Base-by-base conservation (phyloP, 2,888 invertebrate species). In the Drosophila neonasuta region DNA sequence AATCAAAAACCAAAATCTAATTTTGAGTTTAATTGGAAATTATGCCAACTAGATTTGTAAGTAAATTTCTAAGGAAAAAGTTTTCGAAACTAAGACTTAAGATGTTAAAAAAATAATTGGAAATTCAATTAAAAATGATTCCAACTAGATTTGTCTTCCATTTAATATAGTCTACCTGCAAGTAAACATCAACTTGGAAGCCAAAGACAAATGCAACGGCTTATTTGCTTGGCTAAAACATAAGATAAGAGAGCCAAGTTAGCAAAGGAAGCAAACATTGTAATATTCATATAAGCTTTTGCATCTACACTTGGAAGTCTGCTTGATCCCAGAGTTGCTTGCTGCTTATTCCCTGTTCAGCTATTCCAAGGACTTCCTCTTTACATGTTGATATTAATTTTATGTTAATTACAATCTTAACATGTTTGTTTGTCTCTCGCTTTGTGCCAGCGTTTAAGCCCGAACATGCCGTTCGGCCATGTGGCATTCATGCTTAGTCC, bases 381-480 rank as follows among this genome's bases (percentile, higher is more conserved):
- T 55, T 39, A 68, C 70, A 71, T 86, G 82, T 74, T 82, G 72
- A 76, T 85, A 85, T 82, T 84, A 82, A 84, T 87, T 85, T 82
- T 77, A 84, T 84, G 87, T 82, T 84, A 84, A 84, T 84, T 84
- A 83, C 86, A 77, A 80, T 73, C 78, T 86, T 77, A 74, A 62
- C 80, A 69, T 72, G 73, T 76, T 76, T 81, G 78, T 68, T 70
- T 70, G 70, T 52, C 56, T 68, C 56, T 34, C 55, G 45, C 44
- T 57, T 55, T 48, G 52, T 51, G 50, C 32, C 54, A 34, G 17
- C 32, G 46, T 36, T 54, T 55, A 49, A 68, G 68, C 61, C 42
- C 52, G 34, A 45, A 41, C 52, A 57, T 63, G 69, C 58, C 46
- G 29, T 50, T 41, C 30, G 49, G 58, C 71, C 65, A 65, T 65